Evolutionary conservation across 2,797 vertebrate species (phyloP).

Genomic region (Distichodus sexfasciatus): DNA sequence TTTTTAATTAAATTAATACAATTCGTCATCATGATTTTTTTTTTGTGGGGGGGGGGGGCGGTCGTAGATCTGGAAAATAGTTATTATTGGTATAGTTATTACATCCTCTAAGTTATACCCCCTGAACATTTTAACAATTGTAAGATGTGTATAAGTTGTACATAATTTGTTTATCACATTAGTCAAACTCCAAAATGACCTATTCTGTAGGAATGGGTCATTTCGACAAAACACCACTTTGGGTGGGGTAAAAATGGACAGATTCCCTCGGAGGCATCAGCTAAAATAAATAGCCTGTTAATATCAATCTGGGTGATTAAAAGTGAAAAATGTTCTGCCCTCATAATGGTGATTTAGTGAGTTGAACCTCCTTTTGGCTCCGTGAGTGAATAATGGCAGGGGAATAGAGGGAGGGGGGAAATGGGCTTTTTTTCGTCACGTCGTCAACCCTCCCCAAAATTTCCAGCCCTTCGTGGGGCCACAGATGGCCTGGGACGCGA

Average conservation of each 20-base stretch:
- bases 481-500: constrained; percentile 96
- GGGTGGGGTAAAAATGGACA: constrained; percentile 22
- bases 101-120: too few species aligned
- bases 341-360: constrained; percentile 86
- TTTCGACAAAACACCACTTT: constrained; percentile 9
- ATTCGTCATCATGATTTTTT: too few species aligned
- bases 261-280: constrained; percentile 36
- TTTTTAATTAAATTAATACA: too few species aligned
- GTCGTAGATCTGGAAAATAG: too few species aligned
- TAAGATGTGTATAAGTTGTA: too few species aligned
- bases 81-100: too few species aligned
- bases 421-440: constrained; percentile 48
- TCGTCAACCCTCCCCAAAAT: constrained; percentile 81
- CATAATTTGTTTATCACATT: too few species aligned
- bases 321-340: constrained; percentile 86
- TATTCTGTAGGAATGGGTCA: not conserved
- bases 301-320: constrained; percentile 92
- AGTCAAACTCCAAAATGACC: not conserved
- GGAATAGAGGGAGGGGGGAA: constrained; percentile 46
- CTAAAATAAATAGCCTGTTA: constrained; percentile 72
- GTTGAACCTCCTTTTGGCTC: constrained; percentile 74
- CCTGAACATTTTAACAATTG: too few species aligned
- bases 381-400: constrained; percentile 55
- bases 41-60: too few species aligned
- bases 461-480: constrained; percentile 90